A percentile compares a stretch with the other conserved stretches of the same genome.
These are phyloP conservation scores for Sminthopsis crassicaudata DNA, from an alignment of 2,113 vertebrate genomes.

Conservation along the genomic window DNA sequence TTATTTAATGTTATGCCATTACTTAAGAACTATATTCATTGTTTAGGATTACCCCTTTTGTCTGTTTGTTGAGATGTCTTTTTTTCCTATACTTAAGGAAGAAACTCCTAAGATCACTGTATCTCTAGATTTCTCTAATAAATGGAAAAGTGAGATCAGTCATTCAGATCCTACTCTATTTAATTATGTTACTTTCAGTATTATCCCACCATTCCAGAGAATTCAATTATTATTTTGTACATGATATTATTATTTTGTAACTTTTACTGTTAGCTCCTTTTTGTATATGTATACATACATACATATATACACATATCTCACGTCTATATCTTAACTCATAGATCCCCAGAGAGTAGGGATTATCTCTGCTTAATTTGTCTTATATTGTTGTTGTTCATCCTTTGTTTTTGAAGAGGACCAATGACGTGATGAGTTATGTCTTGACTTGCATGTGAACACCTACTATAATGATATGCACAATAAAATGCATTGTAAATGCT, in stretches of 20 bases:
- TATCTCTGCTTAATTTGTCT: not conserved
- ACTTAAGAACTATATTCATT: not conserved
- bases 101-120: conserved; percentile 15
- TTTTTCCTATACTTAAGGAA: not conserved
- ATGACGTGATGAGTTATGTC: not conserved
- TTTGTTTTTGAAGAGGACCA: not conserved
- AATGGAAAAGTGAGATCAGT: not conserved
- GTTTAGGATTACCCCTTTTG: not conserved
- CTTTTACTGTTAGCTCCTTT: not conserved
- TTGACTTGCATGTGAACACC: not conserved
- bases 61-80: not conserved
- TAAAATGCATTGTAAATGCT: not conserved
- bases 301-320: not conserved
- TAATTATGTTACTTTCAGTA: not conserved
- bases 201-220: not conserved
- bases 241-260: not conserved
- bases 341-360: not conserved
- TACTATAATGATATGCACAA: not conserved
- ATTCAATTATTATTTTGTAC: not conserved
- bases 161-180: not conserved
- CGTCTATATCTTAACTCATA: not conserved
- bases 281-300: not conserved
- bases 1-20: not conserved
- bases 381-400: not conserved
- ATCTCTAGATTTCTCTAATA: not conserved